Evolutionary conservation across 2,888 invertebrate species (phyloP).

Genomic region (Notodonta ziczac): DNA sequence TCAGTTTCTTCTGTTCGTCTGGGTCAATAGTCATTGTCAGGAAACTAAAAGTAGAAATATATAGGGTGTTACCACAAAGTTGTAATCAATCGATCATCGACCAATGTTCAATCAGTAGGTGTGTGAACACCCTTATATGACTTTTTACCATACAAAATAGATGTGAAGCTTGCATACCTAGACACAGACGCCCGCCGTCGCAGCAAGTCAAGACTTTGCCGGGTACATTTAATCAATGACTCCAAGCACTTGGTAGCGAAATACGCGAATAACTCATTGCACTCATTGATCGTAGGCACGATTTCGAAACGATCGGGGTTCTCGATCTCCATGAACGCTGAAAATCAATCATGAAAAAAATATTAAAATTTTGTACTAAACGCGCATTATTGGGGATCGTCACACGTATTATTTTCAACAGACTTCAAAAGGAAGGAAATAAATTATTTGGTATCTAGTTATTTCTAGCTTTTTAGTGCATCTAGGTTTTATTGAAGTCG

Average conservation of each 20-base stretch:
- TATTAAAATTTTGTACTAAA: no score
- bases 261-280: conserved; percentile 91
- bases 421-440: no score
- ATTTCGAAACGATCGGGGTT: conserved; percentile 85
- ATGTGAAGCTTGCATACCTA: conserved; percentile 46
- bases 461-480: no score
- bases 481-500: no score
- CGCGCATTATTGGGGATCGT: no score
- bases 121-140: neutral
- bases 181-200: conserved; percentile 85
- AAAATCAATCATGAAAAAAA: conserved; percentile 20
- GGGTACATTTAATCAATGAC: conserved; percentile 89
- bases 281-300: conserved; percentile 87
- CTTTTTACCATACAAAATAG: conserved; percentile 22
- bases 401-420: no score
- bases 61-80: no score
- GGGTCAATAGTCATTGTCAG: conserved; percentile 78
- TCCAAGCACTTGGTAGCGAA: conserved; percentile 91
- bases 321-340: conserved; percentile 87
- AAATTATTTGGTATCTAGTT: no score
- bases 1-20: conserved; percentile 74
- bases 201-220: conserved; percentile 88
- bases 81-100: no score
- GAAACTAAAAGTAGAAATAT: conserved; percentile 55
- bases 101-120: neutral